Conservation (phyloP, 2,113 vertebrate genomes). For the Chloropsis hardwickii region DNA sequence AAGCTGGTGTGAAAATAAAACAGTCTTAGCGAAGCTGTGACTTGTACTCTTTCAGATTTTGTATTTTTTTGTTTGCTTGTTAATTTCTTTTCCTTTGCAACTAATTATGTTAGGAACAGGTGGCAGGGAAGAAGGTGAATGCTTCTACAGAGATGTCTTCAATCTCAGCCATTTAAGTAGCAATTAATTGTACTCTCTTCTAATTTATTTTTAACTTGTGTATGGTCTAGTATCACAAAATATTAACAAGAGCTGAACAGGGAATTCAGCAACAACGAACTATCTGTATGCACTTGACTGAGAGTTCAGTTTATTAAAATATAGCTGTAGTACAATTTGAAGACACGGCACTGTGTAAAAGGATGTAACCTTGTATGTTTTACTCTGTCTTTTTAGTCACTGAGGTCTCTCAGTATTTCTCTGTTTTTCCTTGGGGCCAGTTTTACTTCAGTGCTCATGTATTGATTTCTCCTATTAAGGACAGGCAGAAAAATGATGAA, state of each 20-base stretch:
- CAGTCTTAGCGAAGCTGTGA: background rate
- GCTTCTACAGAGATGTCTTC: background rate
- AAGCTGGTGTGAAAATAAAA: background rate
- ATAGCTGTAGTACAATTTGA: background rate
- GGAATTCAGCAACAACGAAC: background rate
- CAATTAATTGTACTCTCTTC: background rate
- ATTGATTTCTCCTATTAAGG: background rate
- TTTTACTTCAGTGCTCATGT: background rate
- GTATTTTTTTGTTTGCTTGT: background rate
- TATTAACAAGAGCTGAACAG: background rate
- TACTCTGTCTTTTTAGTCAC: background rate
- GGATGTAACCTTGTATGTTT: background rate
- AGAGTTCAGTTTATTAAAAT: background rate
- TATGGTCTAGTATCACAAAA: background rate
- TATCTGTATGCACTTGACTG: background rate
- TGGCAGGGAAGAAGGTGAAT: background rate
- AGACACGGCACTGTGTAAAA: background rate
- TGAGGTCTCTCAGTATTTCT: background rate
- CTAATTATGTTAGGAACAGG: background rate
- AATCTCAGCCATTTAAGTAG: background rate
- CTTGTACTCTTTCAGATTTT: background rate
- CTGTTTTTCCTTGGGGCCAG: background rate
- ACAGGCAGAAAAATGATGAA: background rate
- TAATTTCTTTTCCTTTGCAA: background rate
- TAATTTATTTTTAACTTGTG: slow-evolving; percentile 24